Evolutionary conservation across 2,797 vertebrate species (phyloP).

Genomic region (Scyliorhinus canicula): DNA sequence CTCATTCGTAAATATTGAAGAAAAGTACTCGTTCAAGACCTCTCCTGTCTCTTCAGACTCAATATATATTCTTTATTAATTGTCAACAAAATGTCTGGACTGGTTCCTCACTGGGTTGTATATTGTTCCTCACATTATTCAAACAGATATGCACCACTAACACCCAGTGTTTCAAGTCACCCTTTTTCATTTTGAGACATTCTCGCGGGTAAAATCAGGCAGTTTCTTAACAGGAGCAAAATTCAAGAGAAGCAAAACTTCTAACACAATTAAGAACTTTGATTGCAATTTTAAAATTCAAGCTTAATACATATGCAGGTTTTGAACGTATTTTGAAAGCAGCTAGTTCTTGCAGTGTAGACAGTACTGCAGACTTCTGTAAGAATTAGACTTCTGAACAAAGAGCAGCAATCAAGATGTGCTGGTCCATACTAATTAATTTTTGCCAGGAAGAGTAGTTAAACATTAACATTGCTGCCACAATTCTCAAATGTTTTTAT

Average conservation of each 20-base stretch:
- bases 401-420: background rate
- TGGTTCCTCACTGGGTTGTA: too few species aligned
- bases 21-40: too few species aligned
- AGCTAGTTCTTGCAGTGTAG: background rate
- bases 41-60: too few species aligned
- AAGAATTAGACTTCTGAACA: background rate
- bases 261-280: background rate
- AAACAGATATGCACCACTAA: too few species aligned
- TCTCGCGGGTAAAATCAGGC: too few species aligned
- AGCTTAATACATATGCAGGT: background rate
- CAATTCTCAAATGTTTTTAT: background rate
- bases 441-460: background rate
- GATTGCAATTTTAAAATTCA: background rate
- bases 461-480: background rate
- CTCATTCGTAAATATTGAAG: too few species aligned
- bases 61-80: too few species aligned
- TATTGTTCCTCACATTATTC: too few species aligned
- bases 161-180: too few species aligned
- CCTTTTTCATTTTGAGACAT: too few species aligned
- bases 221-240: too few species aligned
- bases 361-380: background rate
- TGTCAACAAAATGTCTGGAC: too few species aligned
- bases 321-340: background rate
- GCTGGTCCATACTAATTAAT: background rate
- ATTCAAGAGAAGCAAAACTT: background rate